Conservation (phyloP, 2,888 invertebrate genomes). For the Bellardia pandia region DNA sequence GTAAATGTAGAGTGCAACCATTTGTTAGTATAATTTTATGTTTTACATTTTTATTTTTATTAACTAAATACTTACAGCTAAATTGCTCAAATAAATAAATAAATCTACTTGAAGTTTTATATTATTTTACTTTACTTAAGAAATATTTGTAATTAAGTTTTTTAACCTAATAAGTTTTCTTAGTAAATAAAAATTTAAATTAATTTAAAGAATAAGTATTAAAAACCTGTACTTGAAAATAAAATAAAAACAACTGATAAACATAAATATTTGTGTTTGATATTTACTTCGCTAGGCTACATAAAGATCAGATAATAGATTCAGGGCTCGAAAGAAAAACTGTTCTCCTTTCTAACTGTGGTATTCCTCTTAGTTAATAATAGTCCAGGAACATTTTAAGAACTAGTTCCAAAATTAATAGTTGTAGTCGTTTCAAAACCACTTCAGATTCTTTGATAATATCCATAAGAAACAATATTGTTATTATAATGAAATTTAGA, state of each 20-base stretch:
- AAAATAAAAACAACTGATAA: conserved; percentile 57
- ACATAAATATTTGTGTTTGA: too few relatives aligned
- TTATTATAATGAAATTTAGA: too few relatives aligned
- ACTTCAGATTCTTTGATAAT: too few relatives aligned
- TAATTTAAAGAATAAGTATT: conserved; percentile 63
- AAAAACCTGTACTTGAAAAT: conserved; percentile 67
- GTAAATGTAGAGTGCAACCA: conserved; percentile 67
- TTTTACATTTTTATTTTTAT: conserved; percentile 36
- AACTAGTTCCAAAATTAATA: too few relatives aligned
- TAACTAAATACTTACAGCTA: conserved; percentile 47
- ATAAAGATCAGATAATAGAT: too few relatives aligned
- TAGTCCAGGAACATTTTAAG: too few relatives aligned
- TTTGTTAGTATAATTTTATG: conserved; percentile 61
- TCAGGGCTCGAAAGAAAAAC: too few relatives aligned
- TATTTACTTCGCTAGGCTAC: too few relatives aligned
- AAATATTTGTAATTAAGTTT: conserved; percentile 53
- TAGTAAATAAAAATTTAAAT: conserved; percentile 62
- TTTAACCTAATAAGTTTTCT: conserved; percentile 51
- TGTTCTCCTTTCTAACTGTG: too few relatives aligned
- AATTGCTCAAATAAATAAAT: conserved; percentile 67
- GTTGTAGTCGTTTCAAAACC: too few relatives aligned
- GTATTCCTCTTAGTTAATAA: too few relatives aligned
- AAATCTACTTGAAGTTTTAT: conserved; percentile 47
- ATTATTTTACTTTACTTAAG: conserved; percentile 42
- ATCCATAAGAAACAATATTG: too few relatives aligned